Evolutionary conservation across 2,888 invertebrate genomes (phyloP), one percentile per base, ranked within the genome.

Genomic region (Ischnus inquisitorius): DNA sequence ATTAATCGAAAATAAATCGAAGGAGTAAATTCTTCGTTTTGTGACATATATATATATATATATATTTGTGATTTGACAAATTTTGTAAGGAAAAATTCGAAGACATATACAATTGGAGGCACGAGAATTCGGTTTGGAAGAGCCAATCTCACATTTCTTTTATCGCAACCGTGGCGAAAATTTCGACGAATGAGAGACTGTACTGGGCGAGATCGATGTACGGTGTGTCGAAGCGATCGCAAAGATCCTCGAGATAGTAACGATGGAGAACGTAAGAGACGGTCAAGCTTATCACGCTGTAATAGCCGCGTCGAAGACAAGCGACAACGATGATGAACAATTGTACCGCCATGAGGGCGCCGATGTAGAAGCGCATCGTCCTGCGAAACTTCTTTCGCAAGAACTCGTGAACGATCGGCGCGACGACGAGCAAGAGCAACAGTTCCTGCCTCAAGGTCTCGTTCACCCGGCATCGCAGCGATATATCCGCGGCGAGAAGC

Each of bases 161-260:
- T 28, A 93, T 85, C 14, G 92, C 89, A 39, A 88, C 87, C 8
- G 91, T 82, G 19, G 92, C 90, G 65, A 93, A 93, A 48, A 92
- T 86, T 86, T 92, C 91, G 41, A 92, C 90, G 79, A 93, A 93
- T 69, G 91, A 91, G 4, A 92, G 82, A 68, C 91, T 91, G 85
- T 93, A 93, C 62, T 93, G 93, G 0, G 90, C 89, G 2, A 93
- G 79, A 82, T 93, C 93, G 54, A 88, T 88, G 71, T 93, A 91
- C 19, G 93, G 93, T 41, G 93, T 92, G 71, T 92, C 93, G 65
- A 90, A 92, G 60, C 88, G 89, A 86, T 93, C 93, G 86, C 92
- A 92, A 74, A 93, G 91, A 69, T 92, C 92, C 83, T 93, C 92
- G 25, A 91, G 90, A 65, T 91, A 89, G 78, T 91, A 93, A 60